Conservation (phyloP, 2,888 invertebrate species). For the Marasmarcha lunaedactyla region DNA sequence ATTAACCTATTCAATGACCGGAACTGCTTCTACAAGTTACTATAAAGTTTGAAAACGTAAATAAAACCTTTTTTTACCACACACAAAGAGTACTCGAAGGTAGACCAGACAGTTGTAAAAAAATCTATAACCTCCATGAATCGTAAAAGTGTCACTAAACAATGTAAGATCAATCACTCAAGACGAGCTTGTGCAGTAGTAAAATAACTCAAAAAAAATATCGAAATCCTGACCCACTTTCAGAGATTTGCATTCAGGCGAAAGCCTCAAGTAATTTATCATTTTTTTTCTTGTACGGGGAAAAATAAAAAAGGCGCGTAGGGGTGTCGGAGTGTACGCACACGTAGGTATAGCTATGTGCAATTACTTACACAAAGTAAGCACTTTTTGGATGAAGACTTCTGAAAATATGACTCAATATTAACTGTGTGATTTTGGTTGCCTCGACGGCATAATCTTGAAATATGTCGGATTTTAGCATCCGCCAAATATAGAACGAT, state of each 20-base stretch:
- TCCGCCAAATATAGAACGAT: too few relatives aligned
- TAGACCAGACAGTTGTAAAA: constrained; percentile 24
- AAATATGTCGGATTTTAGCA: constrained; percentile 8
- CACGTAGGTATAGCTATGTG: not conserved
- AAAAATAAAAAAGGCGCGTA: constrained; percentile 26
- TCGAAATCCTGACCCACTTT: constrained; percentile 55
- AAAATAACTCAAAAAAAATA: constrained; percentile 53
- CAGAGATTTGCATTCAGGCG: constrained; percentile 60
- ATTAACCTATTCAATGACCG: constrained; percentile 32
- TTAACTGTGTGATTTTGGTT: too few relatives aligned
- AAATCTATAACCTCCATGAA: constrained; percentile 43
- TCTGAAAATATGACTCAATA: too few relatives aligned
- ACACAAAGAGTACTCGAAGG: constrained; percentile 36
- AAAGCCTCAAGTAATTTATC: constrained; percentile 49
- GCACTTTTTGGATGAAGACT: too few relatives aligned
- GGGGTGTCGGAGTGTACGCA: constrained; percentile 9
- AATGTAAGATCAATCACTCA: constrained; percentile 60
- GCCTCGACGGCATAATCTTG: constrained; percentile 5
- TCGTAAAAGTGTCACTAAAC: constrained; percentile 53
- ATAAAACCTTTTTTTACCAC: constrained; percentile 8
- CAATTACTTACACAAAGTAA: constrained; percentile 12
- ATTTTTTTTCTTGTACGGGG: constrained; percentile 44
- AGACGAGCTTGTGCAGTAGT: constrained; percentile 37
- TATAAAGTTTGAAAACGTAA: not conserved
- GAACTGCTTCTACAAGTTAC: constrained; percentile 46